Percentiles rank a stretch among this genome's conserved stretches.
Conservation (phyloP, 2,888 invertebrate species). For the Nebria brevicollis region DNA sequence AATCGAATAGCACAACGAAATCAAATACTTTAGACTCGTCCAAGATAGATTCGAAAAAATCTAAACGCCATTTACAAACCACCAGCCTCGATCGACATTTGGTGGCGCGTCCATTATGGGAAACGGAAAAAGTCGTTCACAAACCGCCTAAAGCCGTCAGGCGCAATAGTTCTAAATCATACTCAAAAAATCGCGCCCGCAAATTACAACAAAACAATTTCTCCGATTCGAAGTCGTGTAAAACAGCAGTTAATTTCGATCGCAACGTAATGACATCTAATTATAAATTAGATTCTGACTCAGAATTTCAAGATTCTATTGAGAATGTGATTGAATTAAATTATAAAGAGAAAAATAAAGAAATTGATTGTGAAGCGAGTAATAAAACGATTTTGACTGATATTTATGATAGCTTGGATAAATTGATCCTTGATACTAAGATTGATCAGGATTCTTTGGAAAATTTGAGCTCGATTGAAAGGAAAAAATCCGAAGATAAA, state of each 20-base stretch:
- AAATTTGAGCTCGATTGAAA: conserved; percentile 55
- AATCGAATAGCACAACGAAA: conserved; percentile 39
- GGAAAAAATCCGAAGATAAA: conserved; percentile 51
- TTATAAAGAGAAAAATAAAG: conserved; percentile 61
- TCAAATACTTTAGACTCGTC: conserved; percentile 49
- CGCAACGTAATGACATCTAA: conserved; percentile 20
- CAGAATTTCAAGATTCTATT: conserved; percentile 32
- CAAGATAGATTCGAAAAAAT: conserved; percentile 40
- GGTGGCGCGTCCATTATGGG: conserved; percentile 61
- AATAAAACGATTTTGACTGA: conserved; percentile 55
- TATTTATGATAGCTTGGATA: conserved; percentile 60
- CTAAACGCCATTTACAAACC: conserved; percentile 53
- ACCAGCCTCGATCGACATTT: conserved; percentile 63
- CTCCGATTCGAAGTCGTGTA: conserved; percentile 24
- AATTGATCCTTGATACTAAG: conserved; percentile 55
- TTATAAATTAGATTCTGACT: conserved; percentile 14
- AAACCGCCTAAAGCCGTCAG: conserved; percentile 80
- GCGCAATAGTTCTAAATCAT: conserved; percentile 69
- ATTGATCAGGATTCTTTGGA: conserved; percentile 59
- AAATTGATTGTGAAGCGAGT: conserved; percentile 58
- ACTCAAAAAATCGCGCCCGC: conserved; percentile 30
- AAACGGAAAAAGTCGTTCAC: conserved; percentile 68
- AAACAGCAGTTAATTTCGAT: conserved; percentile 38
- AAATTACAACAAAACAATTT: conserved; percentile 37
- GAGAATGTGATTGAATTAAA: conserved; percentile 60